A percentile compares a stretch with the other conserved stretches of the same genome.
These are phyloP conservation scores for Centropyge bicolor DNA, from an alignment of 2,797 vertebrate species.

Conservation along the genomic window DNA sequence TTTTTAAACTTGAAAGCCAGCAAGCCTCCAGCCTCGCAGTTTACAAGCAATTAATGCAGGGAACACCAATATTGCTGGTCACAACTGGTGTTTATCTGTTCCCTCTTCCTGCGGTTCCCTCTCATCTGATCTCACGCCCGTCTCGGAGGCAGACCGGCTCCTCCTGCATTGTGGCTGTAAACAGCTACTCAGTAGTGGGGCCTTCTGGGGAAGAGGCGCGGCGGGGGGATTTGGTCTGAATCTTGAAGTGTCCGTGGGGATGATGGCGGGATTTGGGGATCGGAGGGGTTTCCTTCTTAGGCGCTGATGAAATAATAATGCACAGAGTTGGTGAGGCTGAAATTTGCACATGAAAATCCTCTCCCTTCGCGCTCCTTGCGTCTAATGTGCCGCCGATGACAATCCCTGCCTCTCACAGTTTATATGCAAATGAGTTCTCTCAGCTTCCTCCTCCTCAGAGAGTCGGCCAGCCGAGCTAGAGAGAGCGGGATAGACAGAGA, in stretches of 20 bases:
- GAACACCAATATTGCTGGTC: conserved; percentile 77
- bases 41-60: conserved; percentile 85
- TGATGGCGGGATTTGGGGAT: conserved; percentile 74
- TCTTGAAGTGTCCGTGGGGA: conserved; percentile 80
- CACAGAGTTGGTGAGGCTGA: conserved; percentile 79
- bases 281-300: conserved; percentile 72
- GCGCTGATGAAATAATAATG: conserved; percentile 89
- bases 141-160: conserved; percentile 67
- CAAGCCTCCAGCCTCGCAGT: conserved; percentile 77
- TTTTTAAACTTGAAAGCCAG: conserved; percentile 84
- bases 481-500: conserved; percentile 55
- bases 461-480: conserved; percentile 66
- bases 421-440: conserved; percentile 84
- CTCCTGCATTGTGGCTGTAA: conserved; percentile 69
- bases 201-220: conserved; percentile 64
- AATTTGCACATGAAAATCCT: conserved; percentile 89
- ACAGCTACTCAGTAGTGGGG: conserved; percentile 75
- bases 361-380: conserved; percentile 72
- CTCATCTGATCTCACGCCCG: conserved; percentile 64
- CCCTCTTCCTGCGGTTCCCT: conserved; percentile 57
- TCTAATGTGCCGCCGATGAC: conserved; percentile 82
- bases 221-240: conserved; percentile 76
- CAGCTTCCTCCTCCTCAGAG: conserved; percentile 78
- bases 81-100: conserved; percentile 70
- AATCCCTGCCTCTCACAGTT: conserved; percentile 84